Evolutionary conservation across 2,113 vertebrate genomes (phyloP).

Genomic region (Cygnus buccinator): DNA sequence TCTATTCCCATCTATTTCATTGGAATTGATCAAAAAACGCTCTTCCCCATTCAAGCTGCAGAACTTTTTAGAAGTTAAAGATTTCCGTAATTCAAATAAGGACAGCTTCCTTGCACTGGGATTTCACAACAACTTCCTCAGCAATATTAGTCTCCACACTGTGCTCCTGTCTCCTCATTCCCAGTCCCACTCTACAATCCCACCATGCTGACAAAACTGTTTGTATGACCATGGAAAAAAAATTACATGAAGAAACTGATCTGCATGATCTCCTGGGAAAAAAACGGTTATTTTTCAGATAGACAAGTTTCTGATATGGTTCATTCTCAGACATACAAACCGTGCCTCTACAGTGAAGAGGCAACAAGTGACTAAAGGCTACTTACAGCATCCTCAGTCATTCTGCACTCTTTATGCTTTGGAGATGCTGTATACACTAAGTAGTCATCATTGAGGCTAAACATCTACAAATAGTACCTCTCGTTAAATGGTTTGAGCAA

Average conservation of each 20-base stretch:
- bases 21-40: background rate
- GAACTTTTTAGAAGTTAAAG: background rate
- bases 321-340: background rate
- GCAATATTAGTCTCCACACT: background rate
- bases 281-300: background rate
- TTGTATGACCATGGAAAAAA: background rate
- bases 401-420: background rate
- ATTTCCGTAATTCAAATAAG: background rate
- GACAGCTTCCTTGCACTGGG: background rate
- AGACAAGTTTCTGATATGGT: background rate
- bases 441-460: background rate
- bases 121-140: background rate
- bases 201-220: background rate
- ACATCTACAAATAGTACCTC: background rate
- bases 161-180: background rate
- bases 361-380: background rate
- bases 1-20: background rate
- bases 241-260: background rate
- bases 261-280: background rate
- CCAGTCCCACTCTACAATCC: background rate
- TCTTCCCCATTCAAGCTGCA: background rate
- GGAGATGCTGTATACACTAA: background rate
- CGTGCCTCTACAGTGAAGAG: background rate
- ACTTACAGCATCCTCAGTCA: background rate
- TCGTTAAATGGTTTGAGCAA: background rate